These are phyloP conservation scores for Neodontobutis hainanensis DNA, from an alignment of 2,113 vertebrate species.

Conservation along the genomic window DNA sequence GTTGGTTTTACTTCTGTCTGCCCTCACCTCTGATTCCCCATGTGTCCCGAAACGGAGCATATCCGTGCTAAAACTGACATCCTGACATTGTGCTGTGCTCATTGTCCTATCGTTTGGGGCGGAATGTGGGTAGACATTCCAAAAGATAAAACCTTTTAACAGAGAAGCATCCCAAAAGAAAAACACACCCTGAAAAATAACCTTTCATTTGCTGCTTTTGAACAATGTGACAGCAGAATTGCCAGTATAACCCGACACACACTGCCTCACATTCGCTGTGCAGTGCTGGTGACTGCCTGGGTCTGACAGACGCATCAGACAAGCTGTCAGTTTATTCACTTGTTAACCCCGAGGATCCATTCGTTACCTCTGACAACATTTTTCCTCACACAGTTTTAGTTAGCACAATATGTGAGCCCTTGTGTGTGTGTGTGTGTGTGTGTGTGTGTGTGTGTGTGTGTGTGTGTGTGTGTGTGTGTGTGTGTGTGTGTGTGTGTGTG, in stretches of 20 bases:
- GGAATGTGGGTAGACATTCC: conserved; percentile 32
- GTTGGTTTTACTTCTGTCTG: conserved; percentile 31
- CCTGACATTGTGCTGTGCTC: conserved; percentile 58
- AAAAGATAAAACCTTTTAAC: conserved; percentile 46
- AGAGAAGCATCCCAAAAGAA: conserved; percentile 18
- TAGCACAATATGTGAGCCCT: conserved; percentile 14
- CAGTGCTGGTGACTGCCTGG: conserved; percentile 24
- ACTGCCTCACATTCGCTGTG: conserved; percentile 23
- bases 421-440: conserved; percentile 2
- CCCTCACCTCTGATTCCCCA: conserved; percentile 27
- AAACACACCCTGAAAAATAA: neutral
- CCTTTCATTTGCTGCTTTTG: neutral
- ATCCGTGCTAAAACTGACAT: conserved; percentile 46
- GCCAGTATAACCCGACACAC: conserved; percentile 3
- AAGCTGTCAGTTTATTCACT: conserved; percentile 56
- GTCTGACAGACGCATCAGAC: conserved; percentile 46
- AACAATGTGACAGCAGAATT: neutral
- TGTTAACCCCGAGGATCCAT: conserved; percentile 43
- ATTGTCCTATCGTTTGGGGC: conserved; percentile 38
- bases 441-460: conserved; percentile 5
- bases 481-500: conserved; percentile 11
- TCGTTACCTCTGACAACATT: conserved; percentile 46
- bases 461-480: conserved; percentile 2
- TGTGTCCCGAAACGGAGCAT: conserved; percentile 33
- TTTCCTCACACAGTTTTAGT: conserved; percentile 24